Percentiles rank a stretch among this genome's conserved stretches.
phyloP scores from a whole-genome alignment of 2,888 invertebrate genomes.

The Scotopteryx bipunctaria region DNA sequence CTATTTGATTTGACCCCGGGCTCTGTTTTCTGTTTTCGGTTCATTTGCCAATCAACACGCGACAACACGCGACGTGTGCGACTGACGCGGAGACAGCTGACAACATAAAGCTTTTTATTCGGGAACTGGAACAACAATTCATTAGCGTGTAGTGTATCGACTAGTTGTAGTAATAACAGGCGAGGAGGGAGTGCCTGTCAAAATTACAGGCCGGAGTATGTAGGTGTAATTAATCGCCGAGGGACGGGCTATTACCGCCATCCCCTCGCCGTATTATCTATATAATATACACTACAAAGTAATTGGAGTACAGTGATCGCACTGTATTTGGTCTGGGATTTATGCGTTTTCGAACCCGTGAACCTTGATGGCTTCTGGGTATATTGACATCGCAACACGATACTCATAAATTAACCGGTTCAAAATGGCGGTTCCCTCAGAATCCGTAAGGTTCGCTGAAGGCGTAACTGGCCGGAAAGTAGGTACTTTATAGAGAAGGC shows the following conservation, averaged over 20 bases:
- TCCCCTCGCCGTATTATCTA: conserved; percentile 4
- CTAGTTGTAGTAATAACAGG: not conserved
- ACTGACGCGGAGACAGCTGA: no score
- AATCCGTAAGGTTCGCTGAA: not conserved
- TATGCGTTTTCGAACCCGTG: not conserved
- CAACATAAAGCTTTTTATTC: not conserved
- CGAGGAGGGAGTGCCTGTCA: not conserved
- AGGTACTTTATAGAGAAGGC: not conserved
- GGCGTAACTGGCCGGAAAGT: not conserved
- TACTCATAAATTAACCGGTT: not conserved
- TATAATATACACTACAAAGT: conserved; percentile 19
- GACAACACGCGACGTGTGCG: no score
- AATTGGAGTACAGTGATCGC: conserved; percentile 9
- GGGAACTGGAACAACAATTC: not conserved
- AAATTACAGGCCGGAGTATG: not conserved
- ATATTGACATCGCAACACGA: not conserved
- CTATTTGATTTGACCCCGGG: no score
- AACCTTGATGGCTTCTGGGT: no score
- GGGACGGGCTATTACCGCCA: conserved; percentile 1
- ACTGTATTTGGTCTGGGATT: not conserved
- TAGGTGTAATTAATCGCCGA: conserved; percentile 4
- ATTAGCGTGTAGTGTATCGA: not conserved
- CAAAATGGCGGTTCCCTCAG: not conserved
- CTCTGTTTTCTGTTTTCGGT: not conserved
- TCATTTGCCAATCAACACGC: not conserved